Percentiles rank a stretch among this genome's conserved stretches.
These are phyloP conservation scores for Proterorhinus semilunaris DNA, from an alignment of 2,113 vertebrate genomes.

Conservation along the genomic window DNA sequence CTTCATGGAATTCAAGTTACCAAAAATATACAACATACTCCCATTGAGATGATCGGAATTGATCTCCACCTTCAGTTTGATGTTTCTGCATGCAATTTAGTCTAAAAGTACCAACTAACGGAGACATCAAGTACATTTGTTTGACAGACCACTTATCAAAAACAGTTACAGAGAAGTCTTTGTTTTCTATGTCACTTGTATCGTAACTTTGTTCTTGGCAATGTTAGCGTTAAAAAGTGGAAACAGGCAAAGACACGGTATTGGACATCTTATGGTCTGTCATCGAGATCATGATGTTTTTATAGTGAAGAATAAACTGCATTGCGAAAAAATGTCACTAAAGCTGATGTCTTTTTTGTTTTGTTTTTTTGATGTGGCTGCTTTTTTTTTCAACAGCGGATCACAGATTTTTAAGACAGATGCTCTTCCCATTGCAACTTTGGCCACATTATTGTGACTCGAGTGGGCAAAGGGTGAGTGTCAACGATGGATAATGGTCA, in stretches of 20 bases:
- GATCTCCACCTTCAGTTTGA: conserved; percentile 26
- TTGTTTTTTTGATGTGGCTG: not conserved
- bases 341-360: not conserved
- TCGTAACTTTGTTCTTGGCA: not conserved
- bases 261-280: not conserved
- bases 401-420: too few relatives aligned
- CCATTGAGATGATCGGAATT: not conserved
- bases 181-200: not conserved
- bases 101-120: not conserved
- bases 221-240: not conserved
- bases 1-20: too few relatives aligned
- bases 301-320: not conserved
- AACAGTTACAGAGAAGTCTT: not conserved
- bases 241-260: not conserved
- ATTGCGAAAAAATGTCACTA: not conserved
- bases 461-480: too few relatives aligned
- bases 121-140: not conserved
- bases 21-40: too few relatives aligned
- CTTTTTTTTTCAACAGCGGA: too few relatives aligned
- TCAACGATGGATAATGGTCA: too few relatives aligned
- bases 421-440: too few relatives aligned
- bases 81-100: conserved; percentile 15
- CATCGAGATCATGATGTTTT: not conserved
- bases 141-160: conserved; percentile 4
- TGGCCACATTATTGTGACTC: too few relatives aligned